Base-by-base conservation (phyloP, 2,888 invertebrate genomes). In the Dolichopus griseipennis region DNA sequence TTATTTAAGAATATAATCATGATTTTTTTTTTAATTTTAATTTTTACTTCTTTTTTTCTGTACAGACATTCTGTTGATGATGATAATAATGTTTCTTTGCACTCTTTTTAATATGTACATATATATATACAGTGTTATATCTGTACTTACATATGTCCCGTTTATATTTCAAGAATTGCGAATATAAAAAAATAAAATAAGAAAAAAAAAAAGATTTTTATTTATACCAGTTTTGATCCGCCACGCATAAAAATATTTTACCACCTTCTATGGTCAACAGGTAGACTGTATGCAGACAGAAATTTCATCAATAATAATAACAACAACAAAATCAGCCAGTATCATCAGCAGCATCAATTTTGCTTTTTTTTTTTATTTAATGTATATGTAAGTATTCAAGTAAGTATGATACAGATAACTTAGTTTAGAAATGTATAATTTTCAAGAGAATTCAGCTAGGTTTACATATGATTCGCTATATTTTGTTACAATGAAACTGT, bases 241-340 rank as follows among this genome's bases (percentile, higher is more conserved):
- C 52, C 52, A 52, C 52, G 52, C 52, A 52, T 52, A 18, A 52
- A 52, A 52, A 52, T 52, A 52, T 52, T 52, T 52, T 52, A 52
- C 52, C 52, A 63, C 63, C 63, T 63, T 63, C 63, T 63, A 63
- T 63, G 63, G 63, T 63, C 63, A 63, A 27, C 18, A 52, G 52
- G 27, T 27, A 63, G 63, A 63, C 63, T 63, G 15, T 63, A 33
- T 63, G 63, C 27, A 63, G 63, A 63, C 63, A 63, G 63, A 63
- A 63, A 63, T 15, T 2, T 62, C 22, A 62, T 62, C n/a, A 52
- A 52, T 18, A 52, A 1, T 9, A 37, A 37, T 37, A 37, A 37
- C 1, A 37, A 37, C 1, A 37, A 5, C 1, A 37, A 37, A 37
- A 18, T 12, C 52, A 52, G 52, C 18, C 41, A 52, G 52, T 15